Evolutionary conservation across 2,888 invertebrate species (phyloP).

Genomic region (Catocala nupta): DNA sequence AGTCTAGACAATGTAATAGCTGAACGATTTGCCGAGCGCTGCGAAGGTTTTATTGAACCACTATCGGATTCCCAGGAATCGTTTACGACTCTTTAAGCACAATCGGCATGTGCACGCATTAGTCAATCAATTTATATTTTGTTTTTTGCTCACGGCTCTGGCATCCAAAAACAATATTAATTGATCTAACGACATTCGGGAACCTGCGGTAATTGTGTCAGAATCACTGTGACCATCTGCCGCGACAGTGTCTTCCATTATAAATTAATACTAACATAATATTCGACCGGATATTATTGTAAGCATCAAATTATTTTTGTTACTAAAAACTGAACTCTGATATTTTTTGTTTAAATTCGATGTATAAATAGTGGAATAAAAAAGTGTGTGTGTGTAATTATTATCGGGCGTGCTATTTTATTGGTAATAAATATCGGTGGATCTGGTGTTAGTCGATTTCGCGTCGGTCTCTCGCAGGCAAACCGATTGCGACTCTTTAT

Average conservation of each 20-base stretch:
- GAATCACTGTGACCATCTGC: slow-evolving; percentile 74
- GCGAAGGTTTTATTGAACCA: slow-evolving; percentile 65
- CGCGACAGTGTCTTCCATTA: slow-evolving; percentile 62
- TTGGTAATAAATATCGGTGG: slow-evolving; percentile 79
- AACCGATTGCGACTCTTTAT: slow-evolving; percentile 66
- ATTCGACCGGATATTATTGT: slow-evolving; percentile 78
- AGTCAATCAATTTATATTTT: slow-evolving; percentile 44
- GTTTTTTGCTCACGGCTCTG: slow-evolving; percentile 15
- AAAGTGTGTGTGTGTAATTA: slow-evolving; percentile 66
- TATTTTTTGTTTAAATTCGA: slow-evolving; percentile 64
- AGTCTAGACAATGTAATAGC: slow-evolving; percentile 73
- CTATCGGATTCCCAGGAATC: slow-evolving; percentile 61
- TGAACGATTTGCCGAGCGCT: slow-evolving; percentile 59
- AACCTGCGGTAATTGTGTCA: slow-evolving; percentile 50
- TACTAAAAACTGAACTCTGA: slow-evolving; percentile 53
- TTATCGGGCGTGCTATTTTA: slow-evolving; percentile 69
- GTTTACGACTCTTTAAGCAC: slow-evolving; percentile 49
- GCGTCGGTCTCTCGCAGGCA: slow-evolving; percentile 57
- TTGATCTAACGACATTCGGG: slow-evolving; percentile 25
- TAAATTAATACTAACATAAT: slow-evolving; percentile 70
- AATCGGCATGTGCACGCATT: slow-evolving; percentile 51
- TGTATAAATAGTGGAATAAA: slow-evolving; percentile 55
- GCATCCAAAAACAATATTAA: slow-evolving; percentile 21
- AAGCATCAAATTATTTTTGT: slow-evolving; percentile 66
- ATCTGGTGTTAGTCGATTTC: slow-evolving; percentile 68